Conservation (phyloP, 2,797 vertebrate species). For the Alfaro cultratus region DNA sequence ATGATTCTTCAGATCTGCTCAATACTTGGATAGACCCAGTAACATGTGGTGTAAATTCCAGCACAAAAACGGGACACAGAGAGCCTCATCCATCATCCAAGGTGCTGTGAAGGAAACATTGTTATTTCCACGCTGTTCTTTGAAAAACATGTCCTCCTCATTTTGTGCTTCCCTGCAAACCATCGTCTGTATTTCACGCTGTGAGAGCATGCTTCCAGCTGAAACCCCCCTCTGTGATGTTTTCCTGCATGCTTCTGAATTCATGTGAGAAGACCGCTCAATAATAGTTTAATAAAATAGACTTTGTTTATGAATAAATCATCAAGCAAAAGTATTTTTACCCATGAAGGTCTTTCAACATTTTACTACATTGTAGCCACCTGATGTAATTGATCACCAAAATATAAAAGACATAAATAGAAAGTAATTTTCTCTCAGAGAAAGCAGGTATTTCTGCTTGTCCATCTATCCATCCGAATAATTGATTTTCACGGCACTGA, state of each 20-base stretch:
- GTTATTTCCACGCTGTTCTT: not conserved
- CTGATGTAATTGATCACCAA: not conserved
- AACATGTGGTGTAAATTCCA: constrained; percentile 3
- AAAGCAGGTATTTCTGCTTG: not conserved
- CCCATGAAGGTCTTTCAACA: not conserved
- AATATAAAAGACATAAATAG: not conserved
- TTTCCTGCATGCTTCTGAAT: not conserved
- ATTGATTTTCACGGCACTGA: no score
- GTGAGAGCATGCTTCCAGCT: not conserved
- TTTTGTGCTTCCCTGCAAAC: not conserved
- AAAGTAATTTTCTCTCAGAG: not conserved
- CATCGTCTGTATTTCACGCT: not conserved
- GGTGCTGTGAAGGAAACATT: not conserved
- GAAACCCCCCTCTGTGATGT: not conserved
- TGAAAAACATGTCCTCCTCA: not conserved
- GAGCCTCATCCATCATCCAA: not conserved
- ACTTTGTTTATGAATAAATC: not conserved
- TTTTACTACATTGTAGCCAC: not conserved
- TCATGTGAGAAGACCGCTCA: not conserved
- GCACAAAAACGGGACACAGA: not conserved
- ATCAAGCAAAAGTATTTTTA: not conserved
- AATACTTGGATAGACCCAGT: not conserved
- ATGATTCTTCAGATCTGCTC: constrained; percentile 1
- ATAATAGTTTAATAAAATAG: not conserved
- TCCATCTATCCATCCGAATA: no score